Evolutionary conservation across 1,140 invertebrate genomes (phyloP).

Genomic region (Glossosoma conforme): DNA sequence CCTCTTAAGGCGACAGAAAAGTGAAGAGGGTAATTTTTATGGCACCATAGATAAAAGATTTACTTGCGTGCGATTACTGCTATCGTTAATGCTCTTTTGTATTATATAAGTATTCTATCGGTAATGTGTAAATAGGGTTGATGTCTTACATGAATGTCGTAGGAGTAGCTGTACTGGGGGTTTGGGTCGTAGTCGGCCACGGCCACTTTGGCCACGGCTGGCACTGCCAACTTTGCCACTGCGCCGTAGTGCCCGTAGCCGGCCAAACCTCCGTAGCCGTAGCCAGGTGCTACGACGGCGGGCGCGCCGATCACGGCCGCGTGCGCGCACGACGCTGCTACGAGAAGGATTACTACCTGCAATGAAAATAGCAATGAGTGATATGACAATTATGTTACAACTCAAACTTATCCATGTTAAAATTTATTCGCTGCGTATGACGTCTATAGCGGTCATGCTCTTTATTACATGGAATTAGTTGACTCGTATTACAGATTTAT

Average conservation of each 20-base stretch:
- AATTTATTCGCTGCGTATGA: no score
- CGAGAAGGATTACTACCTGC: conserved; percentile 21
- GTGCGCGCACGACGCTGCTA: neutral
- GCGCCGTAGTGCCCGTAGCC: conserved; percentile 13
- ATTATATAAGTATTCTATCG: no score
- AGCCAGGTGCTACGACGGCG: conserved; percentile 5
- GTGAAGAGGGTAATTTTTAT: no score
- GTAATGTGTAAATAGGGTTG: no score
- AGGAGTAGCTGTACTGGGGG: conserved; percentile 54
- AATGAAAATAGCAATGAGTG: neutral
- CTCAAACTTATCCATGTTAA: no score
- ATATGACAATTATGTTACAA: neutral
- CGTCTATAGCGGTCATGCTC: no score
- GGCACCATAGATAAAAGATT: no score
- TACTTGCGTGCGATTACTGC: no score
- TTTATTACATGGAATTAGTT: no score
- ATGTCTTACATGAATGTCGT: conserved; percentile 49
- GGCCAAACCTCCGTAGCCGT: conserved; percentile 2
- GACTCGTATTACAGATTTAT: no score
- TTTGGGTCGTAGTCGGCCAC: conserved; percentile 51
- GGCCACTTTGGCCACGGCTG: conserved; percentile 44
- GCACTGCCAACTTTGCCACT: conserved; percentile 21
- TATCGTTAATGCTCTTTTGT: no score
- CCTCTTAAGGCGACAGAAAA: no score
- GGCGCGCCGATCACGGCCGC: conserved; percentile 15